A percentile compares a stretch with the other conserved stretches of the same genome.
Conservation (phyloP, 1,140 invertebrate species). For the Trachymyrmex septentrionalis region DNA sequence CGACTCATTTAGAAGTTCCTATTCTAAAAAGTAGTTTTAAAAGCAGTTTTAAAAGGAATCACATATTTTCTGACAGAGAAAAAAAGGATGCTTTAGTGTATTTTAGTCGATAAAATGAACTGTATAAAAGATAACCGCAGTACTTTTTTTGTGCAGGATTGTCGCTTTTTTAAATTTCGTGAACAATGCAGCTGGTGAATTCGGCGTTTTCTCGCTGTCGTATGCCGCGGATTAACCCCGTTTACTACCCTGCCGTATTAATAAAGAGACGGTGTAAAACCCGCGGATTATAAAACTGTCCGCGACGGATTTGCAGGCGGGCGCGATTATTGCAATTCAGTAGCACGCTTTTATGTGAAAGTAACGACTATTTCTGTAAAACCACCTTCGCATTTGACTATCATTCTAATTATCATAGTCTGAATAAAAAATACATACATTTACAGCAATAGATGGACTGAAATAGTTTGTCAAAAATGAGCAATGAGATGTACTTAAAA, state of each 20-base stretch:
- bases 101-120: slow-evolving; percentile 4
- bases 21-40: too few species aligned
- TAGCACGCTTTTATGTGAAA: slow-evolving; percentile 40
- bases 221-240: slow-evolving; percentile 26
- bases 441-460: not conserved
- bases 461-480: not conserved
- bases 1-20: not conserved
- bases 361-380: slow-evolving; percentile 43
- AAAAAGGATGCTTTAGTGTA: not conserved
- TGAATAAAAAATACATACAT: not conserved
- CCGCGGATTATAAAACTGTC: slow-evolving; percentile 57
- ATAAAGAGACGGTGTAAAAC: slow-evolving; percentile 51
- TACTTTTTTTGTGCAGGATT: not conserved
- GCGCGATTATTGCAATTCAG: slow-evolving; percentile 31
- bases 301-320: slow-evolving; percentile 49
- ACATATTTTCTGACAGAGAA: not conserved
- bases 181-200: slow-evolving; percentile 35
- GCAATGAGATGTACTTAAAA: not conserved
- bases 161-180: slow-evolving; percentile 20
- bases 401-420: slow-evolving; percentile 13
- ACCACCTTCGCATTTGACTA: not conserved
- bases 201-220: slow-evolving; percentile 26
- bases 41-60: not conserved
- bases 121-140: not conserved
- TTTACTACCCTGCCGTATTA: slow-evolving; percentile 41